Evolutionary conservation across 2,797 vertebrate species (phyloP).

Genomic region (Cossypha heuglini): DNA sequence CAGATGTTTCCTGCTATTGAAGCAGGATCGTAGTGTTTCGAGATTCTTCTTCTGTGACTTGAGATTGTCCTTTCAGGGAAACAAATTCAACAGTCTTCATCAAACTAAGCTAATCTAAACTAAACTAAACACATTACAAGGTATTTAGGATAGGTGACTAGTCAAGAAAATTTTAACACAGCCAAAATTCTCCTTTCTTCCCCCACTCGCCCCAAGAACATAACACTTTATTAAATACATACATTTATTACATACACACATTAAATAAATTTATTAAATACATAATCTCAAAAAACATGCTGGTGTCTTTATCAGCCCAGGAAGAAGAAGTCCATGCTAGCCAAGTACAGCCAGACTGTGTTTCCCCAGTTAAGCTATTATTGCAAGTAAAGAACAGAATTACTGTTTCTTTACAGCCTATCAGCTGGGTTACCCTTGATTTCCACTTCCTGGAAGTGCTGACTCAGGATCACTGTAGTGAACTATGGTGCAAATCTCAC

Average conservation of each 20-base stretch:
- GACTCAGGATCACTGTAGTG: neutral
- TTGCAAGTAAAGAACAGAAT: neutral
- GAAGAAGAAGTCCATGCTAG: neutral
- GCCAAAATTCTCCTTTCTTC: neutral
- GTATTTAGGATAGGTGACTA: neutral
- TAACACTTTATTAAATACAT: neutral
- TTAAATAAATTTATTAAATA: too few relatives aligned
- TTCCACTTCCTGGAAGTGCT: neutral
- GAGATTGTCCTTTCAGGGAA: neutral
- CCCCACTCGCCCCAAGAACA: fast-evolving
- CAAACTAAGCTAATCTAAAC: neutral
- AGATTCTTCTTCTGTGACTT: neutral
- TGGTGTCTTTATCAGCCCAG: neutral
- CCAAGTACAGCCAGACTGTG: neutral
- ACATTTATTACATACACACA: too few relatives aligned
- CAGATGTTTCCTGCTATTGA: neutral
- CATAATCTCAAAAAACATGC: neutral
- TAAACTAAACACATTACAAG: neutral
- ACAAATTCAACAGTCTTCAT: neutral
- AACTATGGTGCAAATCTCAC: neutral
- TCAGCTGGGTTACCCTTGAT: neutral
- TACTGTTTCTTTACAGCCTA: neutral
- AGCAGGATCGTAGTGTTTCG: neutral
- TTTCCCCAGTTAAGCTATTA: neutral
- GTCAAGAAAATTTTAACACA: neutral